Evolutionary conservation across 2,113 vertebrate genomes (phyloP), one percentile per base, ranked within the genome.

Genomic region (Herpetotheres cachinnans): DNA sequence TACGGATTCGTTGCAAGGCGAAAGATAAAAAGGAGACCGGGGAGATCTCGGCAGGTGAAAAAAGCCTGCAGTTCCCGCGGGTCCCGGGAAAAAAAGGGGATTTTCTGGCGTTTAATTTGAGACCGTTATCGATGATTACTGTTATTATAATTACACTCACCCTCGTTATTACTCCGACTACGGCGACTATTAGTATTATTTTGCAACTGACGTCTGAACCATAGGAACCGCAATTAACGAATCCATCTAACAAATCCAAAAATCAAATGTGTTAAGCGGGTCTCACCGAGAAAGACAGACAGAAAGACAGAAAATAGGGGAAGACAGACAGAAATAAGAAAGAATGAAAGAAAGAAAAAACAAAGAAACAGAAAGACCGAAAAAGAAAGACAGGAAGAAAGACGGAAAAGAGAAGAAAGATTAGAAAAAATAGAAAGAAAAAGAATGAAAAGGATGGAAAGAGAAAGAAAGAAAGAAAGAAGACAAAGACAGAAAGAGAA

Each of bases 391-490:
- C 18, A 38, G 11, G 6, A 8, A 13, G 22, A 20, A 10, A n/a
- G 8, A 42, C 42, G 42, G 42, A 3, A 11, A 26, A 52, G 29
- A 17, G 20, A 38, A 26, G 19, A 25, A n/a, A 22, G 29, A 20
- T 26, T 34, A 34, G 9, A 10, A 24, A 61, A 24, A 14, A 34
- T 5, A 13, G 6, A 18, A 32, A 19, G 13, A 29, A 13, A n/a
- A 40, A 15, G 16, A 24, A 34, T 11, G 49, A 29, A 44, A 49
- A 27, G 12, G 18, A 62, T 38, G 59, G 13, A 56, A 24, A 40
- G 7, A 10, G 15, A 16, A 11, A 9, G 12, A 13, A 5, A 54
- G 11, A 32, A 0, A 18, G 3, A 34, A 4, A 50, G 4, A 12
- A 6, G 10, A 13, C 32, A n/a, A n/a, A 55, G 22, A 44, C 50